Evolutionary conservation across 2,113 vertebrate genomes (phyloP).

Genomic region (Cryptotis parvus): DNA sequence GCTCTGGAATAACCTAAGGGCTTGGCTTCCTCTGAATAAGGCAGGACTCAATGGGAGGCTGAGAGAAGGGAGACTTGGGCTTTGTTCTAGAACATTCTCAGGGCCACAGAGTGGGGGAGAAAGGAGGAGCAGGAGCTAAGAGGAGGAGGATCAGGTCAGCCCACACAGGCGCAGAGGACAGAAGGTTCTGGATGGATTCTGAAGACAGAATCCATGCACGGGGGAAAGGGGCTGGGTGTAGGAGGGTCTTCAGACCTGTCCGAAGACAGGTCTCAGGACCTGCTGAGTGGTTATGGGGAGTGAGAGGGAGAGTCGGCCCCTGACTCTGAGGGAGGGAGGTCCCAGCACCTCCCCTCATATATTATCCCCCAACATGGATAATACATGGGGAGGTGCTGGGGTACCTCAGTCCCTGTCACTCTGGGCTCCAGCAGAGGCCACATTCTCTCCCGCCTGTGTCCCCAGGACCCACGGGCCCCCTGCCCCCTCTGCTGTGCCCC

Average conservation of each 20-base stretch:
- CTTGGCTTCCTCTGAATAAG: not conserved
- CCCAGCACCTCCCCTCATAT: too few species aligned
- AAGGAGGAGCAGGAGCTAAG: not conserved
- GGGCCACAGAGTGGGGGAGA: not conserved
- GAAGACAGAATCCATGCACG: too few species aligned
- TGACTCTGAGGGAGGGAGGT: too few species aligned
- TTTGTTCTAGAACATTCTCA: not conserved
- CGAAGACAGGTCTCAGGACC: not conserved
- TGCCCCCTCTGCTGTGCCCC: slow-evolving; percentile 84
- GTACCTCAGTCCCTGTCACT: not conserved
- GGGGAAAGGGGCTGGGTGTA: too few species aligned
- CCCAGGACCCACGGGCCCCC: slow-evolving; percentile 83
- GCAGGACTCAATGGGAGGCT: accelerated
- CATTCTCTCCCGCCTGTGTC: not conserved
- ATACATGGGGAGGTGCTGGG: accelerated
- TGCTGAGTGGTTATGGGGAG: not conserved
- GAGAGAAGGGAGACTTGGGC: not conserved
- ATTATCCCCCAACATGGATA: not conserved
- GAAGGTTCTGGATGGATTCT: not conserved
- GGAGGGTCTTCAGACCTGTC: too few species aligned
- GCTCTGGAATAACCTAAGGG: too few species aligned
- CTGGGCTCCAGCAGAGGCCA: not conserved
- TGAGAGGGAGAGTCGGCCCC: not conserved
- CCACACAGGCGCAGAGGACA: too few species aligned
- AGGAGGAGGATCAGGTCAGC: not conserved